phyloP scores from a whole-genome alignment of 2,797 vertebrate genomes.

The Gallinago stenura region DNA sequence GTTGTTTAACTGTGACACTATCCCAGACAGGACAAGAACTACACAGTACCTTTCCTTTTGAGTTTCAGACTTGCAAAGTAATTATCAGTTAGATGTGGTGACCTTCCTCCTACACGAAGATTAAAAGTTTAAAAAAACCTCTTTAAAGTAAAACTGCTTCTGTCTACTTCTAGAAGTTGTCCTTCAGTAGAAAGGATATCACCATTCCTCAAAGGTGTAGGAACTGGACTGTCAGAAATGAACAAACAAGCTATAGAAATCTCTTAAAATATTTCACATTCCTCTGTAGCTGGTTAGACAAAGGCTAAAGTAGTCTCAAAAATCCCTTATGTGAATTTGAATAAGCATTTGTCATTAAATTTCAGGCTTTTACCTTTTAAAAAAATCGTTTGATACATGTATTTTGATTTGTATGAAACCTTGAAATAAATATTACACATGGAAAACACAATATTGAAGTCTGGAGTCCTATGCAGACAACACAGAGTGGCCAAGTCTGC shows the following conservation, averaged over 20 bases:
- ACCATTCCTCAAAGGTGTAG: slow-evolving; percentile 7
- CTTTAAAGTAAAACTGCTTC: neutral
- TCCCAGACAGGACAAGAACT: neutral
- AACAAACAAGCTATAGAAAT: slow-evolving; percentile 17
- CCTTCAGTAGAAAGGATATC: slow-evolving; percentile 17
- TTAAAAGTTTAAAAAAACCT: neutral
- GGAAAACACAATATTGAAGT: slow-evolving; percentile 12
- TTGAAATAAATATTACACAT: slow-evolving; percentile 61
- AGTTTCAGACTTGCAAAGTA: slow-evolving; percentile 9
- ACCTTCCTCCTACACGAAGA: neutral
- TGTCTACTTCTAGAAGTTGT: neutral
- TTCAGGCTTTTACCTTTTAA: neutral
- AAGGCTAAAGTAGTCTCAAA: slow-evolving; percentile 11
- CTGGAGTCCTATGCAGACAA: neutral
- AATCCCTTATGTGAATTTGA: neutral
- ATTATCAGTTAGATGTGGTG: neutral
- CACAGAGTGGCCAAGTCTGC: neutral
- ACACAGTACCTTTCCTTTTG: neutral
- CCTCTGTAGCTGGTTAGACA: neutral
- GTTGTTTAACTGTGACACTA: neutral
- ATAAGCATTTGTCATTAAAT: slow-evolving; percentile 1
- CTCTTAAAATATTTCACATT: slow-evolving; percentile 45
- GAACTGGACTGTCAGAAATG: neutral
- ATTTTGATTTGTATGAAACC: slow-evolving; percentile 40
- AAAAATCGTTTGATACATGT: neutral